Conservation (phyloP, 2,888 invertebrate species). For the Sycophila texana region DNA sequence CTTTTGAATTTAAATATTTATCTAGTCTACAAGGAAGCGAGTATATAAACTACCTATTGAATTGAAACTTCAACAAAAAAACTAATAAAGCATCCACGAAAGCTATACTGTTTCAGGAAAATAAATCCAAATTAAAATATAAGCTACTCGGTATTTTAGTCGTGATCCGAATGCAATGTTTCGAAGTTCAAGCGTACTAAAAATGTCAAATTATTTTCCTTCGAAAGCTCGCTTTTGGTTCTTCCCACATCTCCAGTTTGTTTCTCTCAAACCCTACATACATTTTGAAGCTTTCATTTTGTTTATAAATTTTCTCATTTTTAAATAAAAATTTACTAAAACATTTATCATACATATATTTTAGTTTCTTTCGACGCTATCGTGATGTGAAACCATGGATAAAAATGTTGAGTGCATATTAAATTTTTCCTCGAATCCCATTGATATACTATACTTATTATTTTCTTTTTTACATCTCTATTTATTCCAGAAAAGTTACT, state of each 20-base stretch:
- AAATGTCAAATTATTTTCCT: conserved; percentile 12
- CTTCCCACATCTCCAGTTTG: neutral
- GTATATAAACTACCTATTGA: conserved; percentile 11
- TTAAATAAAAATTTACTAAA: conserved; percentile 20
- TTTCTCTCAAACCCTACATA: neutral
- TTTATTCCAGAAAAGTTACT: conserved; percentile 19
- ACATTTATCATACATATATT: conserved; percentile 35
- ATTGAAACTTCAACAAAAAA: conserved; percentile 21
- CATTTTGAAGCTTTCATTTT: conserved; percentile 4
- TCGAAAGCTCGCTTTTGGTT: neutral
- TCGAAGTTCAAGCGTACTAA: conserved; percentile 22
- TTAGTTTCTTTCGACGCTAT: conserved; percentile 29
- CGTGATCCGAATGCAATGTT: conserved; percentile 34
- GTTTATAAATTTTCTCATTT: conserved; percentile 1
- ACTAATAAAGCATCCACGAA: conserved; percentile 1
- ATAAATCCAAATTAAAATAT: conserved; percentile 4
- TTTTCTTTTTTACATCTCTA: conserved; percentile 24
- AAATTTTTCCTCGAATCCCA: neutral
- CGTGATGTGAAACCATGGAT: conserved; percentile 10
- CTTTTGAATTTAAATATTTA: too few species aligned
- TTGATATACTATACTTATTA: neutral
- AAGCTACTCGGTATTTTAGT: conserved; percentile 23
- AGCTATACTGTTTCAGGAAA: conserved; percentile 3
- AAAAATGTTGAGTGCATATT: conserved; percentile 8
- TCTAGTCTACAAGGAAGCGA: too few species aligned